phyloP scores from a whole-genome alignment of 1,140 invertebrate species.

The Catajapyx aquilonaris region DNA sequence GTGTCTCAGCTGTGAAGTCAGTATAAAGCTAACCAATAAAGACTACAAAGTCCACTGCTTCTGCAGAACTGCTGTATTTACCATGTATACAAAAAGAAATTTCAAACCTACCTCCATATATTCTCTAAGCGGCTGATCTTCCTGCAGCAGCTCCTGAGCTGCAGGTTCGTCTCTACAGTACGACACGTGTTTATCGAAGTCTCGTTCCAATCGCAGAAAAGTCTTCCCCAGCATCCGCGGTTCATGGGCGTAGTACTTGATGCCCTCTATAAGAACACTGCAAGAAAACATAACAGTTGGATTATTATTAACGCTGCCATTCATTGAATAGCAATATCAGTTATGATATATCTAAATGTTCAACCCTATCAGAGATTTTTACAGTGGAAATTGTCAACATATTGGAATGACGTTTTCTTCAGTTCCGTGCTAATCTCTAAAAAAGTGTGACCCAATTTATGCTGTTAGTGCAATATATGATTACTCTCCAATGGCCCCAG shows the following conservation, averaged over 20 bases:
- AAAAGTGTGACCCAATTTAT: no score
- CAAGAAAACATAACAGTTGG: conserved; percentile 15
- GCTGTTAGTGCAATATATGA: no score
- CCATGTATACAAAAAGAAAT: conserved; percentile 6
- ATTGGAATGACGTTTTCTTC: no score
- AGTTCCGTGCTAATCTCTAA: no score
- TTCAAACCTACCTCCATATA: conserved; percentile 53
- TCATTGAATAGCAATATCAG: no score
- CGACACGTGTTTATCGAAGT: conserved; percentile 80
- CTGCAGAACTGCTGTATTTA: background rate
- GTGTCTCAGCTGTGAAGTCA: no score
- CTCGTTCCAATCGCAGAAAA: conserved; percentile 66
- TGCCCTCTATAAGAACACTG: conserved; percentile 78
- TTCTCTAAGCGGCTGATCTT: conserved; percentile 41
- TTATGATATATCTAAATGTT: no score
- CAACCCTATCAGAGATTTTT: no score
- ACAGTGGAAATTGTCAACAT: no score
- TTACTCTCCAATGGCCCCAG: no score
- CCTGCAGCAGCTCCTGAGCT: conserved; percentile 56
- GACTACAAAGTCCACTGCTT: background rate
- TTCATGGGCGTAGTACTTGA: conserved; percentile 79
- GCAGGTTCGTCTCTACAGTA: conserved; percentile 70
- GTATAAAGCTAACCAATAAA: no score
- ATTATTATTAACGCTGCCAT: no score
- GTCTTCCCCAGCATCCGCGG: conserved; percentile 67